Evolutionary conservation across 2,797 vertebrate genomes (phyloP).

Genomic region (Pogonophryne albipinna): DNA sequence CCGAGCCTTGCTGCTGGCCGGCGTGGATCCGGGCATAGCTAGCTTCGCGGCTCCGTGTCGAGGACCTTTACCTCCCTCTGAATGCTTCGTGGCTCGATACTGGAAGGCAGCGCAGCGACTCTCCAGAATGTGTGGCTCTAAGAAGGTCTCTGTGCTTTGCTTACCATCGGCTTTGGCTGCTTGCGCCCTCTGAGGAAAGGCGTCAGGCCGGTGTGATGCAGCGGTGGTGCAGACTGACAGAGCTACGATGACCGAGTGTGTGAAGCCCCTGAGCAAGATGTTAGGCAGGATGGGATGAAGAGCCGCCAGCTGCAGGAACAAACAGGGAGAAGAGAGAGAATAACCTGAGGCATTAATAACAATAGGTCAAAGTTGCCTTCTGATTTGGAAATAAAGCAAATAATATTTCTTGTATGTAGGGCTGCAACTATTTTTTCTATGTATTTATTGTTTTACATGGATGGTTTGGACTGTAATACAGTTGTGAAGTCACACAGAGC

Average conservation of each 20-base stretch:
- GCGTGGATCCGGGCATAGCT: constrained; percentile 95
- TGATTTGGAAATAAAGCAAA: background rate
- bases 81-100: constrained; percentile 67
- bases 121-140: constrained; percentile 57
- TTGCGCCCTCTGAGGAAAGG: constrained; percentile 56
- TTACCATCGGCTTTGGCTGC: constrained; percentile 69
- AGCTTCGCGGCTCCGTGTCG: constrained; percentile 78
- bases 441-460: background rate
- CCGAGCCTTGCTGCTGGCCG: constrained; percentile 95
- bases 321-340: constrained; percentile 13
- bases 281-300: constrained; percentile 69
- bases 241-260: constrained; percentile 76
- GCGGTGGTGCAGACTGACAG: constrained; percentile 77
- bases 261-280: constrained; percentile 76
- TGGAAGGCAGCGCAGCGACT: constrained; percentile 72
- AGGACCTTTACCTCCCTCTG: constrained; percentile 68
- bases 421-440: background rate
- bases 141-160: constrained; percentile 56
- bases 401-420: background rate
- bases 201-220: constrained; percentile 62
- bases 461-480: background rate
- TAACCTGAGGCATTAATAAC: constrained; percentile 17
- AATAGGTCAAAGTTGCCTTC: background rate
- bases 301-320: constrained; percentile 76
- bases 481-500: too few relatives aligned